Evolutionary conservation across 2,888 invertebrate species (phyloP).

Genomic region (Adineta ricciae): DNA sequence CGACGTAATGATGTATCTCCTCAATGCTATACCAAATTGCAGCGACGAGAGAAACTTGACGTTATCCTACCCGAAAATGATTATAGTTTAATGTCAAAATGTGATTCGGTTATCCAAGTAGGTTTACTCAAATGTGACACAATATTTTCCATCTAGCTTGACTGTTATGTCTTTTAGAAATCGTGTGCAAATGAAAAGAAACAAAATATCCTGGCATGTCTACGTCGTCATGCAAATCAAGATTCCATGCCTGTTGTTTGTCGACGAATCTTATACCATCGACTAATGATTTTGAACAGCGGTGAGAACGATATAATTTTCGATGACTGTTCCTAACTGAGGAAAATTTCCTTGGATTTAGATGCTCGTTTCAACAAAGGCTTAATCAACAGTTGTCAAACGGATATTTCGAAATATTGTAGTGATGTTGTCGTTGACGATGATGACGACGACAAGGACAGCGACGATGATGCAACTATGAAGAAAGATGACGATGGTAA

Average conservation of each 20-base stretch:
- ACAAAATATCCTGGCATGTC: slow-evolving; percentile 9
- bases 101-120: not conserved
- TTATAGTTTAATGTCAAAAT: slow-evolving; percentile 10
- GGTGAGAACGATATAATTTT: not conserved
- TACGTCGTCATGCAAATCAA: slow-evolving; percentile 1
- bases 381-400: not conserved
- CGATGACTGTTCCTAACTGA: too few species aligned
- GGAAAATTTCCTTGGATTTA: not conserved
- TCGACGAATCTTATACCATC: slow-evolving; percentile 7
- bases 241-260: not conserved
- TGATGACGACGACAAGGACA: not conserved
- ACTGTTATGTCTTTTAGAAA: not conserved
- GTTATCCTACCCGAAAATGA: slow-evolving; percentile 10
- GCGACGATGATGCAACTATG: not conserved
- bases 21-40: not conserved
- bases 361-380: slow-evolving; percentile 16
- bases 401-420: not conserved
- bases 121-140: not conserved
- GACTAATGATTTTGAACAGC: not conserved
- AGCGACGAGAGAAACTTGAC: not conserved
- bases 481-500: not conserved
- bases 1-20: not conserved
- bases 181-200: not conserved
- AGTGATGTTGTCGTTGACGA: not conserved
- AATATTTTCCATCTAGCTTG: not conserved